Conservation (phyloP, 1,140 invertebrate species). For the Sesamia nonagrioides region DNA sequence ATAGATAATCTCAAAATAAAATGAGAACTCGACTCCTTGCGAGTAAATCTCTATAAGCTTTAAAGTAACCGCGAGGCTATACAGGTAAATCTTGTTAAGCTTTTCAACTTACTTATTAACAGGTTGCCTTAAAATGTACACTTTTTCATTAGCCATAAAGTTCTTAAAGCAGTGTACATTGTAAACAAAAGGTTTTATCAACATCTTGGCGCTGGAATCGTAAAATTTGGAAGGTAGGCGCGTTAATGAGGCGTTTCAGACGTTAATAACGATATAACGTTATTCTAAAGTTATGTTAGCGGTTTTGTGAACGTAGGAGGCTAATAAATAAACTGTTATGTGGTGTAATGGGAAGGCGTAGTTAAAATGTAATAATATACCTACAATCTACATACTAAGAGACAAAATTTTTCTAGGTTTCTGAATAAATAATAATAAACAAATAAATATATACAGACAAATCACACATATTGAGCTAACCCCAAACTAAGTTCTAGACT, state of each 20-base stretch:
- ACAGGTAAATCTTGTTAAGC: slow-evolving; percentile 33
- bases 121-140: slow-evolving; percentile 1
- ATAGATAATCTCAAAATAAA: slow-evolving; percentile 4
- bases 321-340: not conserved
- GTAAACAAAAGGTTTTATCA: slow-evolving; percentile 28
- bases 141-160: slow-evolving; percentile 30
- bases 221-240: slow-evolving; percentile 28
- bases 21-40: slow-evolving; percentile 18
- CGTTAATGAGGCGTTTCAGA: slow-evolving; percentile 15
- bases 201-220: slow-evolving; percentile 13
- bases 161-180: not conserved
- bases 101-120: slow-evolving; percentile 21
- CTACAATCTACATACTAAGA: not conserved
- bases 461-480: no score
- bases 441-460: no score
- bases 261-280: slow-evolving; percentile 22
- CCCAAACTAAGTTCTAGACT: no score
- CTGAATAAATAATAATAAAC: no score
- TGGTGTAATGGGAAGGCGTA: not conserved
- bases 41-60: slow-evolving; percentile 50
- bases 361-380: not conserved
- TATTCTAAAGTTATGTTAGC: slow-evolving; percentile 18
- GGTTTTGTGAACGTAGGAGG: not conserved
- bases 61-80: slow-evolving; percentile 44
- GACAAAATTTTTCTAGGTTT: not conserved